phyloP scores from a whole-genome alignment of 1,140 invertebrate genomes.

The Brachionus asplanchnoidis region DNA sequence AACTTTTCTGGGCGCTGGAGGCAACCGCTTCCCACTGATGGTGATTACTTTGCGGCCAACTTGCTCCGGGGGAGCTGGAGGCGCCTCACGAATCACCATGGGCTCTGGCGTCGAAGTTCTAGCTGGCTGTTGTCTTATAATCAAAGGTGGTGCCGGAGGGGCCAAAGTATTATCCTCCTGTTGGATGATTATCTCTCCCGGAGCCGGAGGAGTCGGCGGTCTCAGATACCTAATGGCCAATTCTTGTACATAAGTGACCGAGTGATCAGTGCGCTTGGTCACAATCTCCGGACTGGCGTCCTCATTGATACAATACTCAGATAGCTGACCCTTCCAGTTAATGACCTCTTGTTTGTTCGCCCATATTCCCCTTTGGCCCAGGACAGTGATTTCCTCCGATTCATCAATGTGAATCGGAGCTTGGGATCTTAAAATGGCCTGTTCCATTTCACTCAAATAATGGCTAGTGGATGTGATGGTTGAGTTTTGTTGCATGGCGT shows the following conservation, averaged over 20 bases:
- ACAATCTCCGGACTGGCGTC: slow-evolving; percentile 29
- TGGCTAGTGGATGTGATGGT: neutral
- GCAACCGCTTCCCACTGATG: neutral
- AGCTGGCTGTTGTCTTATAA: slow-evolving; percentile 16
- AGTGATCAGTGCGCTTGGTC: neutral
- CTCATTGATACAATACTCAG: slow-evolving; percentile 29
- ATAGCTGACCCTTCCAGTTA: neutral
- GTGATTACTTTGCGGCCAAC: slow-evolving; percentile 37
- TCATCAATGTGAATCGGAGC: slow-evolving; percentile 8
- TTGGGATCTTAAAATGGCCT: slow-evolving; percentile 15
- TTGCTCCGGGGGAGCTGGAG: slow-evolving; percentile 24
- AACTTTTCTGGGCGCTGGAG: slow-evolving; percentile 38
- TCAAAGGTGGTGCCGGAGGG: slow-evolving; percentile 31
- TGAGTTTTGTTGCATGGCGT: neutral
- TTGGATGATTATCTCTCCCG: slow-evolving; percentile 33
- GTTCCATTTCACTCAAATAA: slow-evolving; percentile 24
- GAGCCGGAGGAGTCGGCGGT: slow-evolving; percentile 42
- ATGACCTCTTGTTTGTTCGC: neutral
- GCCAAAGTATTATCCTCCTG: neutral
- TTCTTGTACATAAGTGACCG: slow-evolving; percentile 23
- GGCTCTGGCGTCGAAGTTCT: slow-evolving; percentile 26
- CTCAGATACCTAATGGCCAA: slow-evolving; percentile 20
- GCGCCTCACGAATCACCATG: slow-evolving; percentile 25
- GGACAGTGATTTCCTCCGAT: slow-evolving; percentile 18
- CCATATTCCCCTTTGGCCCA: slow-evolving; percentile 2